phyloP scores from a whole-genome alignment of 2,797 vertebrate species.

The Acanthis flammea region DNA sequence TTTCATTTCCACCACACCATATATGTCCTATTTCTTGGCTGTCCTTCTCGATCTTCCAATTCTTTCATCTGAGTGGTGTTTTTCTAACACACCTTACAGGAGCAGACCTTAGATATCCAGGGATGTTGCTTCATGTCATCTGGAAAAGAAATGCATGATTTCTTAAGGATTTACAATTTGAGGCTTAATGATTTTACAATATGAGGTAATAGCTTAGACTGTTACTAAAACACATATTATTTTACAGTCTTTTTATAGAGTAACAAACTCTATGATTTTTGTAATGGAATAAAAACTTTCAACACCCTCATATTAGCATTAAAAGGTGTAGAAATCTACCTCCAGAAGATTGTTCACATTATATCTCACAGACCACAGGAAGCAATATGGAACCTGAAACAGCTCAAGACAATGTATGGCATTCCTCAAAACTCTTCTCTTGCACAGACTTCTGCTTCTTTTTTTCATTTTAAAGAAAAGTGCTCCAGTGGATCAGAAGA shows the following conservation, averaged over 20 bases:
- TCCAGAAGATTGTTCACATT: neutral
- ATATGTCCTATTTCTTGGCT: neutral
- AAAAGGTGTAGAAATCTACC: neutral
- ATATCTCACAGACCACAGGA: neutral
- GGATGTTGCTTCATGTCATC: conserved; percentile 69
- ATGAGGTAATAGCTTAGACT: neutral
- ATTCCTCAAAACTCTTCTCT: neutral
- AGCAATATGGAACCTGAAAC: neutral
- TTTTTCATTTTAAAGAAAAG: neutral
- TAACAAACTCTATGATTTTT: neutral
- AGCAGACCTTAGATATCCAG: conserved; percentile 78
- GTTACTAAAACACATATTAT: neutral
- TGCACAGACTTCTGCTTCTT: neutral
- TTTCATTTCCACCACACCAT: neutral
- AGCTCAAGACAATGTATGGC: neutral
- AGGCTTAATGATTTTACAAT: neutral
- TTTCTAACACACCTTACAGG: conserved; percentile 78
- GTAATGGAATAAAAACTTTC: neutral
- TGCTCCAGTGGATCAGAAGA: neutral
- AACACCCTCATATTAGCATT: neutral
- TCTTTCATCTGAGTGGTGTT: neutral
- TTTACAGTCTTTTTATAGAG: neutral
- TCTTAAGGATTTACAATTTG: neutral
- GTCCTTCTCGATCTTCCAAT: neutral
- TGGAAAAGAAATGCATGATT: conserved; percentile 47